Conservation (phyloP, 2,113 vertebrate species). For the Rattus rattus region DNA sequence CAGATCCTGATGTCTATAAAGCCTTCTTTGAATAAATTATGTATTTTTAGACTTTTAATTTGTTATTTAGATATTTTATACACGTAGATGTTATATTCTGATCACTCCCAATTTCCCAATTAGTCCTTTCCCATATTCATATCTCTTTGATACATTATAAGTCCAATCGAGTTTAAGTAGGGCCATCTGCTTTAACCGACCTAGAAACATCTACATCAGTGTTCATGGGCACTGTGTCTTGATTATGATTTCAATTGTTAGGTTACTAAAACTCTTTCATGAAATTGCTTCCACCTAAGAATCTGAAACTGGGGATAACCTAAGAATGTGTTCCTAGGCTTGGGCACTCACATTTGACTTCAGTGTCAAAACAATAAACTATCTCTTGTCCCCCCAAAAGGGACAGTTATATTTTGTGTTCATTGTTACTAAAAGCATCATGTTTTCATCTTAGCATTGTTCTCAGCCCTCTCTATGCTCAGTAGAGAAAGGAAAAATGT, state of each 20-base stretch:
- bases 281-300: not conserved
- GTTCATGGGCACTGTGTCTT: not conserved
- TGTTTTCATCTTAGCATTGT: not conserved
- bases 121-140: not conserved
- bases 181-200: not conserved
- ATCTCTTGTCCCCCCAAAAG: not conserved
- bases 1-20: not conserved
- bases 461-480: not conserved
- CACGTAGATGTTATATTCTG: not conserved
- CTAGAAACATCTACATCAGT: not conserved
- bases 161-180: not conserved
- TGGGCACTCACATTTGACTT: not conserved
- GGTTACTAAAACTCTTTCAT: not conserved
- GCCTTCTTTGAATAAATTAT: not conserved
- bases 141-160: not conserved
- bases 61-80: not conserved
- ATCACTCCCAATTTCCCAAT: not conserved
- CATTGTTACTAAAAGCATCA: not conserved
- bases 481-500: not conserved
- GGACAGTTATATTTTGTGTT: not conserved
- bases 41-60: not conserved
- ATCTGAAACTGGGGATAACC: not conserved
- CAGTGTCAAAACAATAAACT: not conserved
- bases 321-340: not conserved
- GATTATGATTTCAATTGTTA: not conserved